Conservation (phyloP, 2,797 vertebrate genomes). For the Sebastes diploproa region DNA sequence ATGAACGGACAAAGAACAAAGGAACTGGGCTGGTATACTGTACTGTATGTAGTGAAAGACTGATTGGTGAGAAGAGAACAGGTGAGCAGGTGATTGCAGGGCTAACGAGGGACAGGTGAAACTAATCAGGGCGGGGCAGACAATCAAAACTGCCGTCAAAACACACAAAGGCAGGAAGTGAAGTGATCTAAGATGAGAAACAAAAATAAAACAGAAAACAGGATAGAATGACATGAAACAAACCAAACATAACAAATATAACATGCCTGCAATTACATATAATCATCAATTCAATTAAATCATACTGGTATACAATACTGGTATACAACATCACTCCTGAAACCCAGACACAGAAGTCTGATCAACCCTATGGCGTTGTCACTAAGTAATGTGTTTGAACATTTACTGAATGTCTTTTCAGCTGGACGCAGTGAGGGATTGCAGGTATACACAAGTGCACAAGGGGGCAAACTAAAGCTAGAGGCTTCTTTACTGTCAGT, state of each 20-base stretch:
- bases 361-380: not conserved
- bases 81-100: not conserved
- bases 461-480: not conserved
- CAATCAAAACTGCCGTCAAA: too few relatives aligned
- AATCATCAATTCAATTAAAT: not conserved
- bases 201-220: not conserved
- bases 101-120: not conserved
- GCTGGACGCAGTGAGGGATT: not conserved
- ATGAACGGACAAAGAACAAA: not conserved
- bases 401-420: not conserved
- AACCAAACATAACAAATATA: not conserved
- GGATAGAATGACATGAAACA: not conserved
- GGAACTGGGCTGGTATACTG: not conserved
- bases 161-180: not conserved
- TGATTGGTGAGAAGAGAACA: not conserved
- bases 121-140: not conserved
- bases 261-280: not conserved
- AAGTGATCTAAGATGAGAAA: not conserved
- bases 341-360: not conserved
- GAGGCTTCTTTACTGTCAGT: not conserved
- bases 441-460: not conserved
- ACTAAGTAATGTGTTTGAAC: not conserved
- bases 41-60: not conserved
- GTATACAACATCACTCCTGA: not conserved
- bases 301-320: not conserved